A percentile compares a stretch with the other conserved stretches of the same genome.
Conservation (phyloP, 1,140 invertebrate genomes). For the Pentalonia nigronervosa region DNA sequence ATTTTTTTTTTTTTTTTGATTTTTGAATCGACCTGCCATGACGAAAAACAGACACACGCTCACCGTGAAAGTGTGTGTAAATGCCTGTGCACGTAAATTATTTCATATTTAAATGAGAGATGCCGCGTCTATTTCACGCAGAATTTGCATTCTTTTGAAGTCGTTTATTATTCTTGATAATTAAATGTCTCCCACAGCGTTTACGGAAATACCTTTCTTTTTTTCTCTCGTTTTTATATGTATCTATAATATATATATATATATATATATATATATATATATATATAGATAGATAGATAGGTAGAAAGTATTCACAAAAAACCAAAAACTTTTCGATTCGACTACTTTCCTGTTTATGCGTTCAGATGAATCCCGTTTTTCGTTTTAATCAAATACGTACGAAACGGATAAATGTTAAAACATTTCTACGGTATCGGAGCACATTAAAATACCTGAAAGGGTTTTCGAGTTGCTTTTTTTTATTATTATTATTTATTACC, state of each 20-base stretch:
- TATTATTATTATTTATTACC: neutral
- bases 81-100: no score
- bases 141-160: conserved; percentile 51
- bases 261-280: neutral
- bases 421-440: neutral
- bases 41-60: neutral
- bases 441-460: conserved; percentile 34
- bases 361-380: neutral
- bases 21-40: neutral
- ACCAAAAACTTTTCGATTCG: conserved; percentile 3
- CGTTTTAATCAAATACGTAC: neutral
- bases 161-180: conserved; percentile 33
- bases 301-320: neutral
- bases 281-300: neutral
- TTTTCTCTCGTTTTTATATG: neutral
- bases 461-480: neutral
- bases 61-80: no score
- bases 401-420: neutral
- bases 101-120: conserved; percentile 18
- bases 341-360: neutral
- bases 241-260: neutral
- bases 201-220: neutral
- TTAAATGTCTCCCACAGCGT: conserved; percentile 15
- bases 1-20: neutral
- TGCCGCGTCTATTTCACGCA: neutral